Percentiles rank a stretch among this genome's conserved stretches.
These are phyloP conservation scores for Arrhopalites spinosus DNA, from an alignment of 2,888 invertebrate species.

Conservation along the genomic window DNA sequence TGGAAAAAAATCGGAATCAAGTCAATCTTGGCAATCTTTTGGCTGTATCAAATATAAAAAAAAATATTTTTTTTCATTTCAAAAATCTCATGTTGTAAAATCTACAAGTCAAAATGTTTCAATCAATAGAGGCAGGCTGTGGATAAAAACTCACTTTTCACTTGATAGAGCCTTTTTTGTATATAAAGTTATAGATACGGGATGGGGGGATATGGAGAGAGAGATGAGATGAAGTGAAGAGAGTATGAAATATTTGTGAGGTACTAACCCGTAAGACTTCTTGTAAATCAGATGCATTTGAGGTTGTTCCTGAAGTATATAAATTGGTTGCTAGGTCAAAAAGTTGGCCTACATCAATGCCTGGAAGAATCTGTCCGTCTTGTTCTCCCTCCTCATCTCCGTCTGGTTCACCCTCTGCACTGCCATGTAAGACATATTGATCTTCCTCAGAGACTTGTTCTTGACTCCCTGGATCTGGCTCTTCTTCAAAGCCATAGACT, in stretches of 20 bases:
- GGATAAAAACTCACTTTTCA: no score
- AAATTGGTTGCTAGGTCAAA: conserved; percentile 51
- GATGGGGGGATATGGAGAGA: background rate
- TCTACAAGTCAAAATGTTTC: no score
- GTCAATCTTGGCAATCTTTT: no score
- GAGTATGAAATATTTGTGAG: conserved; percentile 9
- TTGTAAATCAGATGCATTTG: conserved; percentile 45
- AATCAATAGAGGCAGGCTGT: no score
- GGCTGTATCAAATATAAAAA: no score
- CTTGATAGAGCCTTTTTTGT: no score
- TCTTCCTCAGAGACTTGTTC: conserved; percentile 16
- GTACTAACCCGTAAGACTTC: conserved; percentile 45
- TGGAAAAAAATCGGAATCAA: no score
- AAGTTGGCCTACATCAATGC: conserved; percentile 44
- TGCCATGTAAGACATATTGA: conserved; percentile 11
- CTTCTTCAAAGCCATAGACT: conserved; percentile 11
- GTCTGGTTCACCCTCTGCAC: background rate
- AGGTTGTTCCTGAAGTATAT: conserved; percentile 49
- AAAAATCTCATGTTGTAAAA: no score
- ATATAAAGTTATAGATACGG: no score
- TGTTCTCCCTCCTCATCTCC: conserved; percentile 26
- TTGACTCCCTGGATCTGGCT: background rate
- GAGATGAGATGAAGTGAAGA: background rate
- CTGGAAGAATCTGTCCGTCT: conserved; percentile 34
- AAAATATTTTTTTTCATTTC: no score